Conservation (phyloP, 2,888 invertebrate genomes). For the Melitaea athalia region DNA sequence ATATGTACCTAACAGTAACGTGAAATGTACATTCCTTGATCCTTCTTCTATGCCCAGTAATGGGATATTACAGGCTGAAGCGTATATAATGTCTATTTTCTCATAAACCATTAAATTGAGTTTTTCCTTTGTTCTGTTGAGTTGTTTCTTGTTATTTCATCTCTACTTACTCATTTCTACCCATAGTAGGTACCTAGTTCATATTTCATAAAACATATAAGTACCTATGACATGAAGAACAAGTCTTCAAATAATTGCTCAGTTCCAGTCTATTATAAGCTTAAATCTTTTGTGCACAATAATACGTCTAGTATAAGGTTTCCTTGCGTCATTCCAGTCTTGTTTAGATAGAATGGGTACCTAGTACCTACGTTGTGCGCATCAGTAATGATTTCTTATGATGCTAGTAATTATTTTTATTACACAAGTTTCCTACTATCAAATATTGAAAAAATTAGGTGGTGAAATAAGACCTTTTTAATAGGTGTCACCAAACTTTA, state of each 20-base stretch:
- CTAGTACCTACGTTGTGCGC: slow-evolving; percentile 7
- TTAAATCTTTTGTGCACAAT: slow-evolving; percentile 41
- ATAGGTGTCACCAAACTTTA: no score
- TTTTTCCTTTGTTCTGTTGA: no score
- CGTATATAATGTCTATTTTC: no score
- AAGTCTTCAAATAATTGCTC: slow-evolving; percentile 17
- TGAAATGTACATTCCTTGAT: no score
- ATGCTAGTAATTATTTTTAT: neutral
- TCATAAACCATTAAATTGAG: no score
- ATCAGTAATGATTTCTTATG: neutral
- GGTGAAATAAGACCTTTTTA: no score
- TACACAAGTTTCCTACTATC: neutral
- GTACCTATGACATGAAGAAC: neutral
- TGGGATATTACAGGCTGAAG: no score
- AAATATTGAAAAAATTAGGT: neutral
- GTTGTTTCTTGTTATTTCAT: no score
- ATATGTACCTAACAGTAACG: no score
- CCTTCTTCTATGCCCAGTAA: no score
- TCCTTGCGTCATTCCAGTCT: slow-evolving; percentile 40
- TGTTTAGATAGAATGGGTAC: slow-evolving; percentile 19
- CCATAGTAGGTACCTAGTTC: neutral
- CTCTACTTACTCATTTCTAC: neutral
- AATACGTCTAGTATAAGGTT: slow-evolving; percentile 39
- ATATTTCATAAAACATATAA: neutral
- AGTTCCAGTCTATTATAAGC: slow-evolving; percentile 30